Percentiles rank a stretch among this genome's conserved stretches.
phyloP scores from a whole-genome alignment of 2,888 invertebrate species.

The Brachyptera putata region DNA sequence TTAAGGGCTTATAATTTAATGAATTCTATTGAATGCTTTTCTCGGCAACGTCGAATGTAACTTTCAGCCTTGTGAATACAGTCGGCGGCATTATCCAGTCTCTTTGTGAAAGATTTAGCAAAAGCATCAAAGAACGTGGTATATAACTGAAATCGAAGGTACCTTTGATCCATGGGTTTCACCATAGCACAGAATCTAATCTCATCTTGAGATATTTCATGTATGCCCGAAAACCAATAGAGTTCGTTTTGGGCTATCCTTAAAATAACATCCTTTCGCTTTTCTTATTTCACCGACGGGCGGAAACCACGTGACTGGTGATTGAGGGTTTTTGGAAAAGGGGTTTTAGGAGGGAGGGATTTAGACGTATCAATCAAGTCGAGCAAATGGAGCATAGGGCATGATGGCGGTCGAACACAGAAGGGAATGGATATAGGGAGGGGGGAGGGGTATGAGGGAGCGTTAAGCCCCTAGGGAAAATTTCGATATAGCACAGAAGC shows the following conservation, averaged over 20 bases:
- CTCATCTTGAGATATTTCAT: slow-evolving; percentile 11
- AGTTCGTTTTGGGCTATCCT: slow-evolving; percentile 3
- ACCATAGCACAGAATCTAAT: slow-evolving; percentile 8
- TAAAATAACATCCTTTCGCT: slow-evolving; percentile 14
- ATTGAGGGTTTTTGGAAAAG: slow-evolving; percentile 8
- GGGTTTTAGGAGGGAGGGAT: slow-evolving; percentile 5
- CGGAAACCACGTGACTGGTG: slow-evolving; percentile 7
- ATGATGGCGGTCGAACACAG: slow-evolving; percentile 12
- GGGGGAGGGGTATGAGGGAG: too few relatives aligned
- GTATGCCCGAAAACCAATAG: slow-evolving; percentile 18
- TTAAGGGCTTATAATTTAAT: too few relatives aligned
- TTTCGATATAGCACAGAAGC: neutral
- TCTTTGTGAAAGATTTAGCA: too few relatives aligned
- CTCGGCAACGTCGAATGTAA: too few relatives aligned
- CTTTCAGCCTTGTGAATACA: too few relatives aligned
- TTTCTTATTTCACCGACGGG: slow-evolving; percentile 8
- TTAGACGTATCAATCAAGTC: slow-evolving; percentile 18
- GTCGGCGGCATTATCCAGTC: too few relatives aligned
- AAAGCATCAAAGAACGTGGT: slow-evolving; percentile 6
- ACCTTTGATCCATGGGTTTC: neutral
- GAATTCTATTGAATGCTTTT: too few relatives aligned
- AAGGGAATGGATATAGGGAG: neutral
- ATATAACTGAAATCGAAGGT: neutral
- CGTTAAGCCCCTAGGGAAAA: neutral
- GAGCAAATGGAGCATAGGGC: slow-evolving; percentile 21